Percentiles rank a stretch among this genome's conserved stretches.
Evolutionary conservation across 2,113 vertebrate genomes (phyloP).

Genomic region (Eonycteris spelaea): DNA sequence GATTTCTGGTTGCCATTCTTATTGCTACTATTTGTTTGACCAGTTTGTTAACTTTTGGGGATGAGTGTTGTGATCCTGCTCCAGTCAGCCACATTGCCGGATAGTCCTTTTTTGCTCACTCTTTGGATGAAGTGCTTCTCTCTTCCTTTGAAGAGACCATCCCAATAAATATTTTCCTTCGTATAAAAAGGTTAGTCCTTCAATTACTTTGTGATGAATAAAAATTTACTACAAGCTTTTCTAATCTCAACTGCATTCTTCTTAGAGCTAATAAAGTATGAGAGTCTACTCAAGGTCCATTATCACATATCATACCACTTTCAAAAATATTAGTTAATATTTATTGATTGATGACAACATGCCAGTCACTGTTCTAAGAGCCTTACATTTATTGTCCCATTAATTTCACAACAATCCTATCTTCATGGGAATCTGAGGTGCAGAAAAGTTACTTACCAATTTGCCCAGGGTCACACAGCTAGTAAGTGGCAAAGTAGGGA

Average conservation of each 20-base stretch:
- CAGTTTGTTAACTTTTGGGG: background rate
- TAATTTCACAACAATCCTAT: background rate
- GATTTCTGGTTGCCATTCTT: background rate
- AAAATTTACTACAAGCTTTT: slow-evolving; percentile 16
- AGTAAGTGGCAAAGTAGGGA: background rate
- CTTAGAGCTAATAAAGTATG: background rate
- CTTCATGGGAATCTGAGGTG: background rate
- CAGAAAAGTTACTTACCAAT: background rate
- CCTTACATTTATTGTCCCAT: background rate
- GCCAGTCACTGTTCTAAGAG: background rate
- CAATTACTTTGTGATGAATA: slow-evolving; percentile 22
- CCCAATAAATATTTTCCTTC: background rate
- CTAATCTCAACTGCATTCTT: slow-evolving; percentile 34
- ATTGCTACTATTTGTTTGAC: background rate
- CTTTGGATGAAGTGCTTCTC: background rate
- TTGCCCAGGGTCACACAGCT: background rate
- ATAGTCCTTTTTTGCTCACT: background rate
- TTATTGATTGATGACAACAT: background rate
- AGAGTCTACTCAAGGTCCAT: background rate
- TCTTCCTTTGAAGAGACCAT: slow-evolving; percentile 6
- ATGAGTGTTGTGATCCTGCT: background rate
- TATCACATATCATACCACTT: background rate
- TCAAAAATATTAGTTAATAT: slow-evolving; percentile 27
- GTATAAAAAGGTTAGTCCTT: background rate
- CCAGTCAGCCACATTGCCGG: background rate